Evolutionary conservation across 2,113 vertebrate genomes (phyloP), one percentile per base, ranked within the genome.

Genomic region (Collichthys lucidus): DNA sequence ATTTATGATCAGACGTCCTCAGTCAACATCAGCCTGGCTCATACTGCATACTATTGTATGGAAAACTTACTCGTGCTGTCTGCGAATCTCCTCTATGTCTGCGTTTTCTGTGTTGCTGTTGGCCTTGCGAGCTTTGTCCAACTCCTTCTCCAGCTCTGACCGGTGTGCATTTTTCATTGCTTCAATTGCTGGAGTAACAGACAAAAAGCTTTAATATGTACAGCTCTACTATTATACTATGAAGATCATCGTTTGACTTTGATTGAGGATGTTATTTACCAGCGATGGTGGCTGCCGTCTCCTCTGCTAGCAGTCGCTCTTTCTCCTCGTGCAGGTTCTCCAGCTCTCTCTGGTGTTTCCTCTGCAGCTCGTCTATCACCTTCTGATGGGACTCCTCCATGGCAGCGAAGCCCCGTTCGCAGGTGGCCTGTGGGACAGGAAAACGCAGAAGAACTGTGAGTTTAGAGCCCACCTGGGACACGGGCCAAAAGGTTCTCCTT

Each of bases 331-430:
- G 93, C 82, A 96, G 94, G 84, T 95, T 95, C 89, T 96, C 95
- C 84, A 96, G 91, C 90, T 96, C 96, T 69, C 95, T 91, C 92
- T 96, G 95, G 89, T 96, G 93, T 87, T 96, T 96, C 74, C 92
- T 93, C 88, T 95, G 95, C 79, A 96, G 94, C 84, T 96, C 95
- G 11, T 96, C 96, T 1, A 96, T 92, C 42, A 95, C 95, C 79
- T 94, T 96, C 89, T 96, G 96, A 76, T 96, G 96, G 40, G 96
- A 96, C 78, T 95, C 96, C 87, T 96, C 95, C 96, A 96, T 96
- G 35, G 96, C 93, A 3, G 95, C 89, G 11, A 96, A 96, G 46
- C 96, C 95, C 78, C 96, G 74, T 89, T 96, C 96, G 57, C 96
- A 96, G 9, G 95, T 96, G 63, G 94, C 95, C 96, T 96, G 53